phyloP scores from a whole-genome alignment of 23 tunicate species.

The Trididemnum miniatum region DNA sequence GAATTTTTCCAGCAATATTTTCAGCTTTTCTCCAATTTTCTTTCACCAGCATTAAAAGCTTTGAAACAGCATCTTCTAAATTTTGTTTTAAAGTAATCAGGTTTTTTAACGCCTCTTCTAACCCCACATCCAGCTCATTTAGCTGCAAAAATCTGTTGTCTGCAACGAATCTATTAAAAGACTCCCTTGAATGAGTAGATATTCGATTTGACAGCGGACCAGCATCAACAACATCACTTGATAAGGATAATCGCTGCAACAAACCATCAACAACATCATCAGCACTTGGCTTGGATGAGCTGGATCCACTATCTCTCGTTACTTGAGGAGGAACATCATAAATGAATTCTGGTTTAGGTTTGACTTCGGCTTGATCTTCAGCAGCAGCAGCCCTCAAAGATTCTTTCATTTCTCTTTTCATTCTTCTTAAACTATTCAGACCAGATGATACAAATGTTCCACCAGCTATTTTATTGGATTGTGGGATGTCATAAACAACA shows the following conservation, averaged over 20 bases:
- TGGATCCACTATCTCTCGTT: conserved; percentile 32
- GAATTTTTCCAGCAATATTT: conserved; percentile 64
- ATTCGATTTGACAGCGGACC: background rate
- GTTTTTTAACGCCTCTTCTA: conserved; percentile 53
- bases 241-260: conserved; percentile 33
- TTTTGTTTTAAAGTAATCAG: conserved; percentile 59
- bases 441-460: conserved; percentile 48
- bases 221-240: conserved; percentile 5
- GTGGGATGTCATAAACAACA: conserved; percentile 90
- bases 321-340: conserved; percentile 95
- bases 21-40: conserved; percentile 73
- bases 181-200: conserved; percentile 64
- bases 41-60: conserved; percentile 67
- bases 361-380: background rate
- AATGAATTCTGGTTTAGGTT: conserved; percentile 45
- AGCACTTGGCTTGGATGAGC: background rate
- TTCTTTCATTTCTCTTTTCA: conserved; percentile 54
- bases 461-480: conserved; percentile 34
- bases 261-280: conserved; percentile 73
- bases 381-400: background rate
- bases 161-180: conserved; percentile 62
- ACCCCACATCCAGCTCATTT: conserved; percentile 48
- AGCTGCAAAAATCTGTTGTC: conserved; percentile 36
- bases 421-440: conserved; percentile 57
- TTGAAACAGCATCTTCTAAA: conserved; percentile 84